Evolutionary conservation across 92 coral and sea anemone species (phyloP), one percentile per base, ranked within the genome.

Genomic region (Epizoanthus fatuus): DNA sequence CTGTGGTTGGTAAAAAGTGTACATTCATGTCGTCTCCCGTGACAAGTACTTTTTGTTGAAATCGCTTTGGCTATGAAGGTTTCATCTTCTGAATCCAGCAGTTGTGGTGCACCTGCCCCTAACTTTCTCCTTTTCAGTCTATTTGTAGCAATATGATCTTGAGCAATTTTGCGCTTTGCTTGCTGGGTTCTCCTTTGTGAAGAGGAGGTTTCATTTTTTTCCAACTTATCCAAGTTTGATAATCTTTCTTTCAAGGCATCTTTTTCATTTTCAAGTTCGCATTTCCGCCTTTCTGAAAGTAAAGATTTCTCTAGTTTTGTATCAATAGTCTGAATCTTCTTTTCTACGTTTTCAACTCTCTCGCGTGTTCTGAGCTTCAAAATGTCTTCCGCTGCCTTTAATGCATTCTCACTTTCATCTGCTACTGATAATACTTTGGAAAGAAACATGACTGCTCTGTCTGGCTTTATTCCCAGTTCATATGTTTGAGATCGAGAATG

Each of bases 381-480:
- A 45, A 90, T 86, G 81, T 86, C 93, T 74, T 71, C 88, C 4
- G 93, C 93, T 86, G 86, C 93, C 55, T 83, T 47, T 75, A 90
- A 75, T 60, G 91, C 91, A 69, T 75, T 90, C 71, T 90, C 91
- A 59, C 93, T 86, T 73, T 90, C 88, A 72, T 86, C 93, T 72
- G 87, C 82, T 58, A 78, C 85, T 16, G 86, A 60, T 71, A 90
- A 35, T 65, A 86, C 91, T 86, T 90, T 90, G 44, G 94, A 90
- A 75, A 86, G 79, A 75, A 90, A 86, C 62, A 74, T 52, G 39
- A 86, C 88, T 66, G 87, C 84, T 69, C 84, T 80, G 90, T 80
- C 90, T 44, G 93, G 90, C 80, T 90, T 90, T 47, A 90, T 90
- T 44, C 93, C 90, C 64, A 90, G 91, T 38, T 90, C 69, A 54